Base-by-base conservation (phyloP, 1,140 invertebrate species). In the Hypsibius dujardini region DNA sequence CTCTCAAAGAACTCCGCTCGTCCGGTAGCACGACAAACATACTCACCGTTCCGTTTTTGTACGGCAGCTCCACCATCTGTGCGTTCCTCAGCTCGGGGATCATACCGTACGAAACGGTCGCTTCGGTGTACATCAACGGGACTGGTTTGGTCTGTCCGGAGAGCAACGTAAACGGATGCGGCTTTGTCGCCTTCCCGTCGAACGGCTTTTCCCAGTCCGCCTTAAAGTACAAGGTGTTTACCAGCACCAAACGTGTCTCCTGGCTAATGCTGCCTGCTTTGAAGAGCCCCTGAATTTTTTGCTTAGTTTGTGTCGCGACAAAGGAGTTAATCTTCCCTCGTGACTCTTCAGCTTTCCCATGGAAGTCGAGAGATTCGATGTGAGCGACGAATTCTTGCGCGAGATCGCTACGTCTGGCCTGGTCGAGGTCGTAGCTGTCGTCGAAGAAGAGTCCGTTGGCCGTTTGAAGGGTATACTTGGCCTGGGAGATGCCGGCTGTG, bases 201-300 rank as follows among this genome's bases (percentile, higher is more conserved):
- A 93, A 92, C 0, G 85, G 83, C 2, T 82, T 79, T 69, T 84
- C 81, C 90, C 90, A 93, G 47, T 82, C 79, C 12, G 88, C 89
- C 80, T 90, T 91, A 79, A 92, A 93, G 77, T 91, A 90, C 59
- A 92, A 82, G 3, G 88, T 89, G 79, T 92, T 92, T 1, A 90
- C 80, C 1, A 92, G 79, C 2, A 92, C 83, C 42, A 90, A 72
- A 71, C 81, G 79, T 79, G 82, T 73, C 15, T 73, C 46, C 1
- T 84, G 85, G 47, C 75, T 73, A 70, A 77, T 70, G 40, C 47
- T 40, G 7, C 84, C 85, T 0, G 78, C 72, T 0, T 85, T 82
- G 47, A 90, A 79, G 12, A 89, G 77, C 76, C 88, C 79, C 73
- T 84, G 84, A 72, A 90, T 88, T 78, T 85, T 86, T 62, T 86